Conservation (phyloP, 2,888 invertebrate species). For the Rhagophthalmus giganteus region DNA sequence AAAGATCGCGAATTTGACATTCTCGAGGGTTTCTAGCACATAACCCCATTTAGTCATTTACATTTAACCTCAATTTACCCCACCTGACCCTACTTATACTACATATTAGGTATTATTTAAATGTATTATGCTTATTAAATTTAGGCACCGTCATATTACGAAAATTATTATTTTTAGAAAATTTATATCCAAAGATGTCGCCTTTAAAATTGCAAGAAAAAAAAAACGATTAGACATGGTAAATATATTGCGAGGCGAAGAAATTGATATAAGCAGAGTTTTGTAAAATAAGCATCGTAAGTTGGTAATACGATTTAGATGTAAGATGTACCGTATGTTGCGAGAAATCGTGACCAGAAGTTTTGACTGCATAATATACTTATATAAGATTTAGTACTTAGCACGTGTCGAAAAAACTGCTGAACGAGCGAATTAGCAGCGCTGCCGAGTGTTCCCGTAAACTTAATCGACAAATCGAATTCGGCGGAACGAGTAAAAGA, state of each 20-base stretch:
- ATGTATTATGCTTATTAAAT: no score
- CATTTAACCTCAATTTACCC: no score
- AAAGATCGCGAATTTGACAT: no score
- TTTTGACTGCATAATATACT: constrained; percentile 54
- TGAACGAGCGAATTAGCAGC: constrained; percentile 23
- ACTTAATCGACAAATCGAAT: constrained; percentile 37
- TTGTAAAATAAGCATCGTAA: constrained; percentile 43
- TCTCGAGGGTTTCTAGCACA: no score
- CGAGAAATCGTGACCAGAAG: constrained; percentile 52
- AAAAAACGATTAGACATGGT: constrained; percentile 21
- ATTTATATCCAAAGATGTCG: no score
- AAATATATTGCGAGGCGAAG: constrained; percentile 22
- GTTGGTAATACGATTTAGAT: constrained; percentile 54
- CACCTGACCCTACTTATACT: no score
- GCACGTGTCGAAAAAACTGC: constrained; percentile 25
- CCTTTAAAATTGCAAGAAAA: constrained; percentile 10
- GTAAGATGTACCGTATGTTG: constrained; percentile 54
- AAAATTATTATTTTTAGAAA: no score
- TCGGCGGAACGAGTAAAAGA: constrained; percentile 32
- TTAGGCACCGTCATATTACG: no score
- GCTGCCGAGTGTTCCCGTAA: constrained; percentile 26
- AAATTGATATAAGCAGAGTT: constrained; percentile 40
- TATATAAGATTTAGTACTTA: constrained; percentile 48
- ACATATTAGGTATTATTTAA: no score
- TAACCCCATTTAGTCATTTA: no score